Evolutionary conservation across 2,888 invertebrate genomes (phyloP).

Genomic region (Resseliella maxima): DNA sequence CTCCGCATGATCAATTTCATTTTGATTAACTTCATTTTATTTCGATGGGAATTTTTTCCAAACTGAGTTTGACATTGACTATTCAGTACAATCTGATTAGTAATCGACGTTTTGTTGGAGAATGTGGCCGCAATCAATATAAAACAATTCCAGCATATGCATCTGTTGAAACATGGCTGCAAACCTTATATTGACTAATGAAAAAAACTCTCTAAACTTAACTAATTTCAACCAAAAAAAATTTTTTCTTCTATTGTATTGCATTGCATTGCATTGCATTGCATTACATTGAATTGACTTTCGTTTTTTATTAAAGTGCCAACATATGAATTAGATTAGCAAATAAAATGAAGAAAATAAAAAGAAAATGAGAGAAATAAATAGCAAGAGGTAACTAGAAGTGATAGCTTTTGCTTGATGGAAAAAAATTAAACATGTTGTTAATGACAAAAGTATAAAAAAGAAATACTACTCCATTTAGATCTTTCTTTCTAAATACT

Average conservation of each 20-base stretch:
- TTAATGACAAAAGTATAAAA: not conserved
- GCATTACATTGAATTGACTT: not conserved
- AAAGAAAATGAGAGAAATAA: not conserved
- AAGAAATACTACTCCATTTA: not conserved
- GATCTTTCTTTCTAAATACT: slow-evolving; percentile 28
- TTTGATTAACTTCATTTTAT: not conserved
- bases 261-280: no score
- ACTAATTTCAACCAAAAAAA: not conserved
- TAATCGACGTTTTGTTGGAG: not conserved
- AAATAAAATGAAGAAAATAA: not conserved
- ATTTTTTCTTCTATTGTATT: not conserved
- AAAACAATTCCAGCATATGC: not conserved
- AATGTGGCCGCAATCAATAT: not conserved
- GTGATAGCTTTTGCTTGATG: not conserved
- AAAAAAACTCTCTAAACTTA: not conserved
- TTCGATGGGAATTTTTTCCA: not conserved
- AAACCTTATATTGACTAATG: not conserved
- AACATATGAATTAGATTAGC: not conserved
- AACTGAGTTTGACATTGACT: not conserved
- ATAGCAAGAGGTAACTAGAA: no score
- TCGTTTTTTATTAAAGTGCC: not conserved
- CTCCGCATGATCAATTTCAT: not conserved
- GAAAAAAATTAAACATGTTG: not conserved
- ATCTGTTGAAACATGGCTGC: not conserved
- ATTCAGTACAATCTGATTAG: not conserved